Percentiles rank a stretch among this genome's conserved stretches.
Conservation (phyloP, 2,797 vertebrate genomes). For the Capromys pilorides region DNA sequence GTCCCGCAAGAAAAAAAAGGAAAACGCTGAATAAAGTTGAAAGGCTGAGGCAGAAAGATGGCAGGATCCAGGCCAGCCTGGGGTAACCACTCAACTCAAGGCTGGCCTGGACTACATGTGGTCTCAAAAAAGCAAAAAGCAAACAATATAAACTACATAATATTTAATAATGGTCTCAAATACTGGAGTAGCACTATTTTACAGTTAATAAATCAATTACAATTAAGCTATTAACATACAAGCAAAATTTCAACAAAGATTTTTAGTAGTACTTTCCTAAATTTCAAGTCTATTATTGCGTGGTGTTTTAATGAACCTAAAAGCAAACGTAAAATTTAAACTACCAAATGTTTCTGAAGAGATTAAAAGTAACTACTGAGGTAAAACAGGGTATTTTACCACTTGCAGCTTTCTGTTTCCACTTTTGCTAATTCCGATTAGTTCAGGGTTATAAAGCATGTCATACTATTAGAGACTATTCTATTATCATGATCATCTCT, state of each 20-base stretch:
- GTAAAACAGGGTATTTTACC: conserved; percentile 57
- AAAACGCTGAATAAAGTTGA: not conserved
- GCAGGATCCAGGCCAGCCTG: not conserved
- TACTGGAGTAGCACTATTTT: conserved; percentile 10
- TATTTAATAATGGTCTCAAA: conserved; percentile 23
- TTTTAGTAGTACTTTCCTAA: conserved; percentile 12
- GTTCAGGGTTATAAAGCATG: conserved; percentile 77
- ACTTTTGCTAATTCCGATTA: conserved; percentile 76
- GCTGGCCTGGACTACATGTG: not conserved
- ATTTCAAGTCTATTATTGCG: not conserved
- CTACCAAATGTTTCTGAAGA: conserved; percentile 58
- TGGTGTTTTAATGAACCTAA: conserved; percentile 43
- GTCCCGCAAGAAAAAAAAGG: too few species aligned
- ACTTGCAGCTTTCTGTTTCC: conserved; percentile 63
- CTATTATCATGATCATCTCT: conserved; percentile 39
- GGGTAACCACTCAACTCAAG: not conserved
- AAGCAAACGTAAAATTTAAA: conserved; percentile 65
- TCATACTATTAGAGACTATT: conserved; percentile 57
- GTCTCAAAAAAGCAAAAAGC: not conserved
- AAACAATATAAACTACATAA: not conserved
- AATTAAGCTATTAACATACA: conserved; percentile 1
- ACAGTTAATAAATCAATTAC: conserved; percentile 9
- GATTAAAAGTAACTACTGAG: conserved; percentile 59
- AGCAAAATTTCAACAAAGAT: conserved; percentile 46
- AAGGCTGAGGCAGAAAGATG: not conserved